Evolutionary conservation across 1,140 invertebrate genomes (phyloP), one percentile per base, ranked within the genome.

Genomic region (Mactra quadrangularis): DNA sequence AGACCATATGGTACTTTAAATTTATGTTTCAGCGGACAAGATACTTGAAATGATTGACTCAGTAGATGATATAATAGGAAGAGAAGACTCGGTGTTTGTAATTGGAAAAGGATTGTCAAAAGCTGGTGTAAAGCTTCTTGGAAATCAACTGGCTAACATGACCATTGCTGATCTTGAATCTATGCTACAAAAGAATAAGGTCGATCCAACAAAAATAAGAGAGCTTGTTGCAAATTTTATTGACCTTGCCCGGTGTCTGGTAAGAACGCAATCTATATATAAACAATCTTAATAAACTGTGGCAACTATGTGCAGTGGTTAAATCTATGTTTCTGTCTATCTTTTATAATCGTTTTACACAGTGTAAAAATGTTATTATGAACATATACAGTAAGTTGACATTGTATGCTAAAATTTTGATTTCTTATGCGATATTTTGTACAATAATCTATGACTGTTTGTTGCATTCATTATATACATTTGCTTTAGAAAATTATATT

Each of bases 81-180:
- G 85, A 53, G 71, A 68, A 25, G 78, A 85, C 17, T 83, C 86
- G 29, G 29, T 86, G 3, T 90, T 82, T 74, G 59, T 87, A 45
- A 81, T 86, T 0, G 89, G 89, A 13, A 82, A 81, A 53, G 89
- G 89, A 13, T 66, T 90, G 33, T 85, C 87, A 2, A 59, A 72
- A 15, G 83, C 60, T 17, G 89, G 89, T 6, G 47, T 70, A 4
- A 77, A 83, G 22, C 78, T 87, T 22, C 79, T 90, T 27, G 87
- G 85, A 19, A 60, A 71, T 7, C 86, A 89, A n/a, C 62, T 90
- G 15, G 87, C 89, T 25, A 83, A 86, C 78, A 89, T 90, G 89
- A 90, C 87, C 0, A 86, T 90, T 17, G 87, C 85, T 22, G 87
- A 90, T 29, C n/a, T 90, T 11, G 60, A 82, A 66, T 70, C 85